A percentile compares a stretch with the other conserved stretches of the same genome.
Evolutionary conservation across 2,888 invertebrate species (phyloP).

Genomic region (Cotesia congregata): DNA sequence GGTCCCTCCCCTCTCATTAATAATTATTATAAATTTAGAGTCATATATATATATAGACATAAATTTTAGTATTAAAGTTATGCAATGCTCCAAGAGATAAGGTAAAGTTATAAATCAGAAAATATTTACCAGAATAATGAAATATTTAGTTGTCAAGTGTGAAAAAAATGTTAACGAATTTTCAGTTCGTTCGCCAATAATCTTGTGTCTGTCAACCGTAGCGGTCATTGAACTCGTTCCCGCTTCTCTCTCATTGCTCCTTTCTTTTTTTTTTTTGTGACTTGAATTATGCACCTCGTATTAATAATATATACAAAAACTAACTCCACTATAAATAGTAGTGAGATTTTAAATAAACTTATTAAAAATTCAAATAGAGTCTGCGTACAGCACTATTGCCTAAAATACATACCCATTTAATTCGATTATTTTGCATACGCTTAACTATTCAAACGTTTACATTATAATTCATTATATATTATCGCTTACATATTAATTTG

Average conservation of each 20-base stretch:
- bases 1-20: too few relatives aligned
- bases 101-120: not conserved
- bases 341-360: not conserved
- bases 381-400: not conserved
- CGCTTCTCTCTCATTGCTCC: constrained; percentile 44
- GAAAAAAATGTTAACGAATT: constrained; percentile 37
- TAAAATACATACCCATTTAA: not conserved
- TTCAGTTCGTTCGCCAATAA: constrained; percentile 42
- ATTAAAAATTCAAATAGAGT: not conserved
- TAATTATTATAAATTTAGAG: too few relatives aligned
- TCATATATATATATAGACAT: too few relatives aligned
- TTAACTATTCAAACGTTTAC: not conserved
- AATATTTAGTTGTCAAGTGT: constrained; percentile 2
- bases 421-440: not conserved
- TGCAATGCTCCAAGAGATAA: not conserved
- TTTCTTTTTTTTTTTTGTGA: constrained; percentile 31
- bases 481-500: not conserved
- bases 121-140: not conserved
- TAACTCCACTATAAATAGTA: not conserved
- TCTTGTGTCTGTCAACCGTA: constrained; percentile 39
- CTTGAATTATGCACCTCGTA: constrained; percentile 8
- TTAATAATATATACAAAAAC: not conserved
- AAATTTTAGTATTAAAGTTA: too few relatives aligned
- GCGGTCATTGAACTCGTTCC: constrained; percentile 45
- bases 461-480: not conserved